These are phyloP conservation scores for Melanotaenia parkinsoni DNA, from an alignment of 2,797 vertebrate species.

Conservation along the genomic window DNA sequence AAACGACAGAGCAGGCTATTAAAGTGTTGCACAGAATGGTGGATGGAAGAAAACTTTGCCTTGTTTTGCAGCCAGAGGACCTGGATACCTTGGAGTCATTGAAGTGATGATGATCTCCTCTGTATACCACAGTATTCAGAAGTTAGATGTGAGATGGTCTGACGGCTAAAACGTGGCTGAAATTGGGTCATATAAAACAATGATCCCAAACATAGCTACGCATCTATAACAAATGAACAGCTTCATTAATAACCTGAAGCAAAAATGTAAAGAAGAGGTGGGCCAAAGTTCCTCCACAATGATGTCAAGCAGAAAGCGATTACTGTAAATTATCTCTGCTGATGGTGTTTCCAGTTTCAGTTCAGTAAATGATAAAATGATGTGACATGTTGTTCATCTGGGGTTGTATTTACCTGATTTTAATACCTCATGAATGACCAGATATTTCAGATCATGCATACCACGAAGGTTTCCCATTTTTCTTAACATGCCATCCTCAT, in stretches of 20 bases:
- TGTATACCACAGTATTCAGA: not conserved
- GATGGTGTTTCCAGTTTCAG: no score
- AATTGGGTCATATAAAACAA: not conserved
- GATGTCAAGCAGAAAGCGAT: no score
- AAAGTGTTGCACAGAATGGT: not conserved
- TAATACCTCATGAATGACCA: no score
- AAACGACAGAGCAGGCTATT: no score
- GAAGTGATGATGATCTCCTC: not conserved
- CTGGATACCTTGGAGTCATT: not conserved
- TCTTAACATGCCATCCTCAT: not conserved
- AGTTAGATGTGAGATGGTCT: not conserved
- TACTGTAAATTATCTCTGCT: no score
- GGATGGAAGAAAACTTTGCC: not conserved
- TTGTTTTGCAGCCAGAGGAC: not conserved
- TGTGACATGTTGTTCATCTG: no score
- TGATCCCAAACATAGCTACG: not conserved
- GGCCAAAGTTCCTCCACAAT: no score
- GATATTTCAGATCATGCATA: not conserved
- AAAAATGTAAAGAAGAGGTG: no score
- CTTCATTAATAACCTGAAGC: no score
- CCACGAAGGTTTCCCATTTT: not conserved
- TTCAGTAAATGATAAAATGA: no score
- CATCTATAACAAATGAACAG: not conserved
- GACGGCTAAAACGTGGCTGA: not conserved
- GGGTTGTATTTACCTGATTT: no score